Conservation (phyloP, 2,888 invertebrate species). For the Scaptomyza parva region DNA sequence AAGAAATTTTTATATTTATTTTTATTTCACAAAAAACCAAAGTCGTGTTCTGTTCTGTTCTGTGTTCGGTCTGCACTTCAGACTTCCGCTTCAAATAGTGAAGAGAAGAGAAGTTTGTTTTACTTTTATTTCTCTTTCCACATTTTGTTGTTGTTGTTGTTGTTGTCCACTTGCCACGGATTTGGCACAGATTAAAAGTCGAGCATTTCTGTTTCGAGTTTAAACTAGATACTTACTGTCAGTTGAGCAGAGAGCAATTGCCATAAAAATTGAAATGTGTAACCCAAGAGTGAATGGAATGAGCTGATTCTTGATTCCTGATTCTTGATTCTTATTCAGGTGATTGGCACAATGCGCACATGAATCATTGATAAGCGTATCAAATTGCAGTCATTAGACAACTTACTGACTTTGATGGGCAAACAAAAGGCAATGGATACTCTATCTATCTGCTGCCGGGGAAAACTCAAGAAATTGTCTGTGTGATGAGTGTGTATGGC, state of each 20-base stretch:
- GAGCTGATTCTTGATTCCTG: too few relatives aligned
- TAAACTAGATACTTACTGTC: conserved; percentile 65
- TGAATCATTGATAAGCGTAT: conserved; percentile 77
- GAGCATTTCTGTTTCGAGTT: conserved; percentile 36
- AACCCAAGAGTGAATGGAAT: conserved; percentile 14
- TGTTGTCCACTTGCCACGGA: conserved; percentile 6
- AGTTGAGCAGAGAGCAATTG: conserved; percentile 64
- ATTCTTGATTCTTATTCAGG: conserved; percentile 17
- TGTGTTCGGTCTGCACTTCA: conserved; percentile 19
- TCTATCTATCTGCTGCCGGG: conserved; percentile 70
- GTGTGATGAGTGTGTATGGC: conserved; percentile 21
- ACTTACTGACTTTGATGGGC: conserved; percentile 59
- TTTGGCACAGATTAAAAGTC: conserved; percentile 39
- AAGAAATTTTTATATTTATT: too few relatives aligned
- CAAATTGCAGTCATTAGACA: conserved; percentile 78
- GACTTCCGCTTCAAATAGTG: conserved; percentile 25
- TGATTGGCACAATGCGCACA: conserved; percentile 61
- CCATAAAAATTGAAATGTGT: conserved; percentile 48
- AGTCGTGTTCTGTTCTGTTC: background rate
- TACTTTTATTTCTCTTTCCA: background rate
- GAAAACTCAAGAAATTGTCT: conserved; percentile 37
- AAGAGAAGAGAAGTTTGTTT: conserved; percentile 10
- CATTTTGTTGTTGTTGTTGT: conserved; percentile 23
- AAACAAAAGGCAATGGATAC: conserved; percentile 46
- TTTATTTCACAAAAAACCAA: conserved; percentile 42